Conservation (phyloP, 2,797 vertebrate species). For the Podarcis siculus region DNA sequence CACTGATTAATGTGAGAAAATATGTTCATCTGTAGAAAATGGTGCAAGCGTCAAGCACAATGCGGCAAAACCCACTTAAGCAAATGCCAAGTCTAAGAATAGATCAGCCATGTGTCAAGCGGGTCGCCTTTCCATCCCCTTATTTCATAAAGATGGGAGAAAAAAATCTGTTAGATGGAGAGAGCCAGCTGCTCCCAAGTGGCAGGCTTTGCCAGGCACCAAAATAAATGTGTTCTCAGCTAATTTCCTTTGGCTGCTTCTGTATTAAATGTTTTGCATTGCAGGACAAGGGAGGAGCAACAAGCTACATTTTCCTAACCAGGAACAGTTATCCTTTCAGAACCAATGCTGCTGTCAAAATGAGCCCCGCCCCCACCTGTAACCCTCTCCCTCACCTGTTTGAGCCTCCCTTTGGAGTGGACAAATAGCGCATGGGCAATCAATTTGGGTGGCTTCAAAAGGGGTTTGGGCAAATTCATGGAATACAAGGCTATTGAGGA, state of each 20-base stretch:
- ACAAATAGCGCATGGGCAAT: neutral
- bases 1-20: constrained; percentile 56
- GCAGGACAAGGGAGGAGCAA: constrained; percentile 29
- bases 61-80: constrained; percentile 34
- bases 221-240: constrained; percentile 43
- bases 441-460: neutral
- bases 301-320: neutral
- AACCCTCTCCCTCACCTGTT: neutral
- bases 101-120: constrained; percentile 64
- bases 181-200: constrained; percentile 55
- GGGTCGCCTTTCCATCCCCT: constrained; percentile 62
- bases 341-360: neutral
- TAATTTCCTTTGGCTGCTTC: constrained; percentile 51
- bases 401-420: fast-evolving
- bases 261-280: constrained; percentile 23
- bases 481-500: neutral
- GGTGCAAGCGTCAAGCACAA: constrained; percentile 42
- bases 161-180: constrained; percentile 53
- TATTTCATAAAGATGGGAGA: constrained; percentile 59
- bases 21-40: constrained; percentile 53
- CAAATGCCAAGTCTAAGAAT: constrained; percentile 69
- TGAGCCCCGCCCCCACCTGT: neutral
- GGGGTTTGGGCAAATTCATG: neutral
- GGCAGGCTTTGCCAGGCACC: constrained; percentile 52
- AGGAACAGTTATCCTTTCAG: neutral